phyloP scores from a whole-genome alignment of 2,888 invertebrate species.

The Drosophila putrida region DNA sequence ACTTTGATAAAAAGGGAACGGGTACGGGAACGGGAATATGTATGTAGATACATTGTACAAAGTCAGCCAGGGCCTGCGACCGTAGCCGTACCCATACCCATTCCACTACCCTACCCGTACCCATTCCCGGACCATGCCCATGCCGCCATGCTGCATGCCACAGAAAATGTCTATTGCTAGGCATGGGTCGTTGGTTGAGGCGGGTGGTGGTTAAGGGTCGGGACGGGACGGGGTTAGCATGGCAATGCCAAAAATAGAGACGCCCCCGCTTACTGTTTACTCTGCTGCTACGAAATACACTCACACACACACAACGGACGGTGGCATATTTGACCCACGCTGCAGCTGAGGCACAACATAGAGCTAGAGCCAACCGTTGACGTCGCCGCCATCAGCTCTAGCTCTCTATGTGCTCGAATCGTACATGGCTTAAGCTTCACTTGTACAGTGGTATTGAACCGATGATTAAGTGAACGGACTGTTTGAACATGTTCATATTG shows the following conservation, averaged over 20 bases:
- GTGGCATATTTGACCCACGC: conserved; percentile 63
- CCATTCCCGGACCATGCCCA: conserved; percentile 13
- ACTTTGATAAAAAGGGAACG: neutral
- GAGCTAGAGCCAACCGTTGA: conserved; percentile 37
- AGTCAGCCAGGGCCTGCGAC: conserved; percentile 55
- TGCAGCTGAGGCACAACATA: conserved; percentile 42
- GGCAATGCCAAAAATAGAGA: conserved; percentile 74
- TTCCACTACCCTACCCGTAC: conserved; percentile 1
- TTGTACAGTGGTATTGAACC: conserved; percentile 58
- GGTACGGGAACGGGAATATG: conserved; percentile 25
- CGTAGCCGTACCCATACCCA: neutral
- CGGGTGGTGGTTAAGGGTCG: conserved; percentile 27
- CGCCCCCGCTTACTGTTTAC: conserved; percentile 64
- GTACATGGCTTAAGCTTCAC: conserved; percentile 72
- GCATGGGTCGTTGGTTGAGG: conserved; percentile 45
- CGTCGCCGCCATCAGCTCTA: conserved; percentile 56
- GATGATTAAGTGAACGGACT: neutral
- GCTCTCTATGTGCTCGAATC: conserved; percentile 47
- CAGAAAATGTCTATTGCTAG: conserved; percentile 35
- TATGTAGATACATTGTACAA: too few relatives aligned
- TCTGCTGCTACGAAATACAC: conserved; percentile 30
- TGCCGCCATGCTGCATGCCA: conserved; percentile 49
- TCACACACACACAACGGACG: conserved; percentile 15
- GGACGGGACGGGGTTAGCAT: conserved; percentile 27
- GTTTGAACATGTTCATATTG: too few relatives aligned